phyloP scores from a whole-genome alignment of 2,888 invertebrate genomes.

The Rhyacophila evoluta region DNA sequence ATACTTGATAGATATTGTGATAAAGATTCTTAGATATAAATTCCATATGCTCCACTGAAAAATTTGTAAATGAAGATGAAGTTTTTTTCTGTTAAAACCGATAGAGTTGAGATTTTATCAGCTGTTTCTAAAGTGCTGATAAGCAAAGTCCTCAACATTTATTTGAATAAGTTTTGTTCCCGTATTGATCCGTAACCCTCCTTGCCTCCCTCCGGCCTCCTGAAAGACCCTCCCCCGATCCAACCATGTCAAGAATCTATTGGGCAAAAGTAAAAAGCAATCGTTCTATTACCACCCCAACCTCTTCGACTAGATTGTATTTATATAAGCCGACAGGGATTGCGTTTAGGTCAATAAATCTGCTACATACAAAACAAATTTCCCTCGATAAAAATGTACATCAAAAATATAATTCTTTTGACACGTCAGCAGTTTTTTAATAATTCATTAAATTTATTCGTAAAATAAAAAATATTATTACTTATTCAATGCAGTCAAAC shows the following conservation, averaged over 20 bases:
- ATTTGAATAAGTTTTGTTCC: conserved; percentile 24
- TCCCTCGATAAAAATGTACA: not conserved
- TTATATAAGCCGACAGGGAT: not conserved
- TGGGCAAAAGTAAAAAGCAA: conserved; percentile 16
- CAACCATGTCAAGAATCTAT: conserved; percentile 6
- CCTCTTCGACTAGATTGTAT: conserved; percentile 2
- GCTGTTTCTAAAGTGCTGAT: not conserved
- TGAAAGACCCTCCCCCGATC: not conserved
- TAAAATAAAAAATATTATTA: too few relatives aligned
- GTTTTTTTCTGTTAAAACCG: too few relatives aligned
- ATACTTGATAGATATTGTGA: too few relatives aligned
- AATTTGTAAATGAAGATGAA: too few relatives aligned
- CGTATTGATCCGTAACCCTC: conserved; percentile 10
- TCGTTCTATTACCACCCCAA: not conserved
- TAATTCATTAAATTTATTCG: too few relatives aligned
- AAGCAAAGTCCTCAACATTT: not conserved
- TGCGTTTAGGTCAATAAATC: conserved; percentile 19
- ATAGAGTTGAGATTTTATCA: not conserved
- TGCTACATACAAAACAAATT: not conserved
- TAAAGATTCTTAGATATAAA: too few relatives aligned
- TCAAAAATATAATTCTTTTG: not conserved
- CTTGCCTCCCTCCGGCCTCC: not conserved
- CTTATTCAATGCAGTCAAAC: too few relatives aligned
- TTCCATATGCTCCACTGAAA: too few relatives aligned
- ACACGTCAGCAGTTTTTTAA: not conserved